These are phyloP conservation scores for Drosophila rellima DNA, from an alignment of 2,888 invertebrate genomes.

Conservation along the genomic window DNA sequence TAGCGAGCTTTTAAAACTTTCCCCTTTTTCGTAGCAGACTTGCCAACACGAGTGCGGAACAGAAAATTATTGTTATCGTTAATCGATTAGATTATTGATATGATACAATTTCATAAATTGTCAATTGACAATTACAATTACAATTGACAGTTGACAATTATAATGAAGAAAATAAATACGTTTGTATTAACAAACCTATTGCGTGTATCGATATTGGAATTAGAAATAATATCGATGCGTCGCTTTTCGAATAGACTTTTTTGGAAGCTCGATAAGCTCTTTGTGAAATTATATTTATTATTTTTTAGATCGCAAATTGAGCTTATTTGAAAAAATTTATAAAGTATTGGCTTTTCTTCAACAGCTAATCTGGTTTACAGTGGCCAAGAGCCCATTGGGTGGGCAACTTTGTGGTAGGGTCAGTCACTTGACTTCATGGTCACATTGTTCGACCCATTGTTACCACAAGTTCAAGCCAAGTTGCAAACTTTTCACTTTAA, in stretches of 20 bases:
- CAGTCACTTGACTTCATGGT: conserved; percentile 53
- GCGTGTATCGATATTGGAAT: no score
- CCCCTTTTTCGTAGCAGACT: background rate
- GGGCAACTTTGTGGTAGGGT: conserved; percentile 23
- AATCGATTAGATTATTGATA: conserved; percentile 36
- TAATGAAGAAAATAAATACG: no score
- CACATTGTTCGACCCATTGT: conserved; percentile 29
- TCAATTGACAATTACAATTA: no score
- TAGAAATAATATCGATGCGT: background rate
- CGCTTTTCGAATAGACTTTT: no score
- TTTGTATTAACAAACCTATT: background rate
- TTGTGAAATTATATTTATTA: no score
- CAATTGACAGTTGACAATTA: no score
- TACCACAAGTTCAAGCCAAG: conserved; percentile 45
- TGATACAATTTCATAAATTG: no score
- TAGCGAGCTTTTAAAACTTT: background rate
- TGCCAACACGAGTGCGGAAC: conserved; percentile 4
- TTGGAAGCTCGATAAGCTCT: no score
- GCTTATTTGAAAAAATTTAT: no score
- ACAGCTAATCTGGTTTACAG: background rate
- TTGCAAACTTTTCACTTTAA: conserved; percentile 42
- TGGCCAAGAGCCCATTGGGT: conserved; percentile 2
- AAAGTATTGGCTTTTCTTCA: no score
- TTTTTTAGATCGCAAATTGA: no score
- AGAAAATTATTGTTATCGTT: background rate